Conservation (phyloP, 2,888 invertebrate genomes). For the Leptopilina myrica region DNA sequence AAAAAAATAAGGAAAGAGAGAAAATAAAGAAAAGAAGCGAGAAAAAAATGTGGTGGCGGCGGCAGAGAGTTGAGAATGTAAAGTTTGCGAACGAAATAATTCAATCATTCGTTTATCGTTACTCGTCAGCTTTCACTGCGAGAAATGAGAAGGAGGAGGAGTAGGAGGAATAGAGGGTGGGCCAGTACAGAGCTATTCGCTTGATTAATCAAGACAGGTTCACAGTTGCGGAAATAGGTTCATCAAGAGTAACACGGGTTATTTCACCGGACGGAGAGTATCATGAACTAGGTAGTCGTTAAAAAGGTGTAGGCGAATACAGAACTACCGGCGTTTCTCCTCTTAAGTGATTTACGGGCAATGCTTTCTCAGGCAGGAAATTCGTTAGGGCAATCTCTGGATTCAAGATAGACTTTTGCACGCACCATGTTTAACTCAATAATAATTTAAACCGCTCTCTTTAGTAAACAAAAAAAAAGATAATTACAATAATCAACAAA, state of each 20-base stretch:
- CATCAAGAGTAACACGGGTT: slow-evolving; percentile 30
- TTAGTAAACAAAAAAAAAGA: slow-evolving; percentile 5
- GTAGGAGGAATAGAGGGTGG: no score
- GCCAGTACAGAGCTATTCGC: slow-evolving; percentile 2
- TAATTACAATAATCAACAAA: not conserved
- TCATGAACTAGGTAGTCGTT: slow-evolving; percentile 32
- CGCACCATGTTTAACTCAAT: slow-evolving; percentile 58
- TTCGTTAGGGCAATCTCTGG: slow-evolving; percentile 71
- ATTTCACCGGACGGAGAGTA: slow-evolving; percentile 33
- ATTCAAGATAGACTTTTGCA: slow-evolving; percentile 70
- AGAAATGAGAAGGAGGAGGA: no score
- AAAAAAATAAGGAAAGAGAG: no score
- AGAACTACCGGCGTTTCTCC: slow-evolving; percentile 47
- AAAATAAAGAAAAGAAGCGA: not conserved
- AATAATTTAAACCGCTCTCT: slow-evolving; percentile 20
- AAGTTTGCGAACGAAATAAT: slow-evolving; percentile 28
- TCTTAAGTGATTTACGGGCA: slow-evolving; percentile 69
- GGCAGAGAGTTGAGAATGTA: not conserved
- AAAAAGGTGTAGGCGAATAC: slow-evolving; percentile 30
- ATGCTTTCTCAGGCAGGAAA: slow-evolving; percentile 70
- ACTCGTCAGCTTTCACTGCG: slow-evolving; percentile 4
- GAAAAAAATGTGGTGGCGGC: no score
- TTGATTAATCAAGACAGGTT: slow-evolving; percentile 29
- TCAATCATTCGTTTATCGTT: slow-evolving; percentile 28
- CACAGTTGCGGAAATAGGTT: slow-evolving; percentile 38